Evolutionary conservation across 2,888 invertebrate genomes (phyloP).

Genomic region (Drosophila emarginata): DNA sequence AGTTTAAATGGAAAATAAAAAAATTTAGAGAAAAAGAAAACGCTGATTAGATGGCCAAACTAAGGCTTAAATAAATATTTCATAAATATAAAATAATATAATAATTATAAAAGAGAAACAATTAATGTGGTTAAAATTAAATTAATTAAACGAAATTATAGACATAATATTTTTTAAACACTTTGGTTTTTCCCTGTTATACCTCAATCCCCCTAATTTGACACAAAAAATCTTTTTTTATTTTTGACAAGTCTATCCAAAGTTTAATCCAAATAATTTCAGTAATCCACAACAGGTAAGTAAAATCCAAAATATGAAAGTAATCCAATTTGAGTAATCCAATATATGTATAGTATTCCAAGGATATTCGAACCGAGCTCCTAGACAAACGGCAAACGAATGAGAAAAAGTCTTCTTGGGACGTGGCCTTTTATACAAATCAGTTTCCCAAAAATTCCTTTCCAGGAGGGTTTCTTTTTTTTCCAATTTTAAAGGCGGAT

Average conservation of each 20-base stretch:
- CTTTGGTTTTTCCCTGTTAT: no score
- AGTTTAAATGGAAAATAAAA: background rate
- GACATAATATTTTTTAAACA: no score
- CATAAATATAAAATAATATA: background rate
- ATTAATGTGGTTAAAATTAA: background rate
- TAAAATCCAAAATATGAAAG: background rate
- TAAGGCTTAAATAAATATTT: background rate
- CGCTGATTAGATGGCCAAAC: background rate
- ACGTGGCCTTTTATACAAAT: constrained; percentile 57
- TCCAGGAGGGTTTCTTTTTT: constrained; percentile 33
- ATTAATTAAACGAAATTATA: no score
- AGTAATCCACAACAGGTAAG: constrained; percentile 5
- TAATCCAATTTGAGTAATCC: constrained; percentile 18
- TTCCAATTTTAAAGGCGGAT: constrained; percentile 62
- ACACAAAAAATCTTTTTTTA: no score
- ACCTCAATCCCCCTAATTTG: no score
- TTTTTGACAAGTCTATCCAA: no score
- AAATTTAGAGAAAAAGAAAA: background rate
- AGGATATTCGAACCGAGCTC: background rate
- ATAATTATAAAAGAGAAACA: background rate
- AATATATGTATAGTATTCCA: constrained; percentile 27
- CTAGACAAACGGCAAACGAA: constrained; percentile 36
- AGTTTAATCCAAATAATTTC: background rate
- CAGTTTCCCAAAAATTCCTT: background rate
- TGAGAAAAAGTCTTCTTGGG: constrained; percentile 24